A percentile compares a stretch with the other conserved stretches of the same genome.
phyloP scores from a whole-genome alignment of 2,797 vertebrate species.

The Paguma larvata region DNA sequence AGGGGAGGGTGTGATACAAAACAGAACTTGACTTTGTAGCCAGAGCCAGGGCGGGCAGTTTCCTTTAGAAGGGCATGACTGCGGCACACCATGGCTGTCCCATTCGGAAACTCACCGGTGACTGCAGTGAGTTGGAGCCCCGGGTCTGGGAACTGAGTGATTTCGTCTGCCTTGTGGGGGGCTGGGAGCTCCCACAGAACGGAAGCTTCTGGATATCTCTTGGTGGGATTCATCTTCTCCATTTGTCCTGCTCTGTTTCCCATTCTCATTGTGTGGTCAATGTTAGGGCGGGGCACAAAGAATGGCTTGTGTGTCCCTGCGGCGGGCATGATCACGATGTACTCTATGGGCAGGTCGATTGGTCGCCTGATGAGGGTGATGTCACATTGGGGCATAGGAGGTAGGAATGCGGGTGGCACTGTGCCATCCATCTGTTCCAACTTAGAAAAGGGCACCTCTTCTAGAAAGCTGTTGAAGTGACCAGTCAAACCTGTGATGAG shows the following conservation, averaged over 20 bases:
- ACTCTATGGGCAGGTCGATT: neutral
- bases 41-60: neutral
- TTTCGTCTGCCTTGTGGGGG: neutral
- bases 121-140: neutral
- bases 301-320: neutral
- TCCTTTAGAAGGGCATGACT: neutral
- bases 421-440: neutral
- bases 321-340: neutral
- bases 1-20: neutral
- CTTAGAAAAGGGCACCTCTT: neutral
- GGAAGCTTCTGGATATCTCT: neutral
- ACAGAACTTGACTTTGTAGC: neutral
- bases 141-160: neutral
- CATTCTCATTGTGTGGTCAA: neutral
- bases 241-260: neutral
- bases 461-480: neutral
- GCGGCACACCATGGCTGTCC: rapidly evolving
- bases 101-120: rapidly evolving
- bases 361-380: neutral
- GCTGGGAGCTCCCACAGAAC: neutral
- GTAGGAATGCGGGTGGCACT: neutral
- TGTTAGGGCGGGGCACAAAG: neutral
- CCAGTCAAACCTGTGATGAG: neutral
- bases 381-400: neutral
- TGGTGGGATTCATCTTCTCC: neutral